Percentiles rank a stretch among this genome's conserved stretches.
phyloP scores from a whole-genome alignment of 2,888 invertebrate genomes.

The Pyrrhosoma nymphula region DNA sequence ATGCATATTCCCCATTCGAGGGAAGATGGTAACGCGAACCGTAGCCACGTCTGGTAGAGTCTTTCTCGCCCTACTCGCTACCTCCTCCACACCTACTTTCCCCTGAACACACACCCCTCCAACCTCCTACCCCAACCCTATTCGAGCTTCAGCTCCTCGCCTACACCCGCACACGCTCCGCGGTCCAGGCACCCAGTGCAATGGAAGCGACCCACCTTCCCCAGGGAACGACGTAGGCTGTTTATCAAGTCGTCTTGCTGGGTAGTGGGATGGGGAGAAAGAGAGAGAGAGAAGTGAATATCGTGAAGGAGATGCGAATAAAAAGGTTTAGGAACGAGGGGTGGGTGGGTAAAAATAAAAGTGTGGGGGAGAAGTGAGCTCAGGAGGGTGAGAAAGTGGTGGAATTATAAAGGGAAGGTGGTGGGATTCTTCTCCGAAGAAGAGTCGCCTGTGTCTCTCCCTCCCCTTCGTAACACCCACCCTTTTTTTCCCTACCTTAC shows the following conservation, averaged over 20 bases:
- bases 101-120: not conserved
- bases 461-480: not conserved
- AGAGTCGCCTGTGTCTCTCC: not conserved
- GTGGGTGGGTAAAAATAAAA: not conserved
- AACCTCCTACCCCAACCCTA: not conserved
- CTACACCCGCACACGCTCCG: not conserved
- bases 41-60: no score
- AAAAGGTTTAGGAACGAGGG: not conserved
- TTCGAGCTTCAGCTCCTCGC: not conserved
- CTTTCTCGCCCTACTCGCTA: not conserved
- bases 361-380: not conserved
- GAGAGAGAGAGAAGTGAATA: not conserved
- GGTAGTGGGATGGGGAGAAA: not conserved
- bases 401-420: not conserved
- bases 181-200: not conserved
- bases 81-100: not conserved
- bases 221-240: slow-evolving; percentile 19
- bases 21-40: no score
- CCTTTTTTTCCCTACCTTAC: not conserved
- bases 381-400: slow-evolving; percentile 6
- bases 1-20: no score
- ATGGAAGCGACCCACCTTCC: slow-evolving; percentile 2
- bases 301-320: not conserved
- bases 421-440: not conserved
- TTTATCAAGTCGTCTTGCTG: slow-evolving; percentile 22